phyloP scores from a whole-genome alignment of 2,797 vertebrate genomes.

The Karalla daura region DNA sequence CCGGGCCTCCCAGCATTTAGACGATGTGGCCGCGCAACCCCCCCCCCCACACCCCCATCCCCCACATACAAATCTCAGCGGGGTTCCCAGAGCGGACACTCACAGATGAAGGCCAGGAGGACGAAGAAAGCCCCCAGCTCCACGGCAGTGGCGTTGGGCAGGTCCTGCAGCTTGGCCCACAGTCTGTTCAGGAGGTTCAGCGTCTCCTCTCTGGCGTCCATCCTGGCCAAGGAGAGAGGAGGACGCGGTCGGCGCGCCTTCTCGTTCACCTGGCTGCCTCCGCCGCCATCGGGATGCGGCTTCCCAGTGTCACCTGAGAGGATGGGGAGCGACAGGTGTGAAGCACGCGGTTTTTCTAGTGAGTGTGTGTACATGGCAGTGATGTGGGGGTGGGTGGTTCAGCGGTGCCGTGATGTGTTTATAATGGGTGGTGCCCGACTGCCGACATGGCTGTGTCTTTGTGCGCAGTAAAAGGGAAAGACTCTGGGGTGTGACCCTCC shows the following conservation, averaged over 20 bases:
- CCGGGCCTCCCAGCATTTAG: no score
- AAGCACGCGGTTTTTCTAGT: conserved; percentile 28
- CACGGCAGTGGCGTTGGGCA: conserved; percentile 85
- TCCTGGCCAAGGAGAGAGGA: conserved; percentile 40
- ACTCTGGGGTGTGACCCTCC: conserved; percentile 47
- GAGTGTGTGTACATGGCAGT: neutral
- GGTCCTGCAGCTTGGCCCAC: conserved; percentile 86
- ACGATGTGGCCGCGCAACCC: no score
- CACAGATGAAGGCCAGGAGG: conserved; percentile 90
- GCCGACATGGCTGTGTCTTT: conserved; percentile 3
- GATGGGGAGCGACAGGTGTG: neutral
- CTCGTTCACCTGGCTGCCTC: neutral
- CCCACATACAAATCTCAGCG: no score
- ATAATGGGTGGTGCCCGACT: conserved; percentile 2
- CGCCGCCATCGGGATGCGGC: conserved; percentile 12
- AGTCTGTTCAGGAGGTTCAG: conserved; percentile 81
- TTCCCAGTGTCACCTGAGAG: neutral
- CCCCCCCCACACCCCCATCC: no score
- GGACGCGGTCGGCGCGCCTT: neutral
- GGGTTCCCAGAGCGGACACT: conserved; percentile 72
- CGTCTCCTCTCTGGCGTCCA: conserved; percentile 77
- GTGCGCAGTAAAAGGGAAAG: conserved; percentile 4
- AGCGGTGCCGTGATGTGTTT: neutral
- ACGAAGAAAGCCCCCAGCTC: conserved; percentile 88
- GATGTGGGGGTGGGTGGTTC: neutral